A percentile compares a stretch with the other conserved stretches of the same genome.
Evolutionary conservation across 37 sponge, comb jelly and placozoan species (phyloP).

Genomic region (Eunapius fragilis): DNA sequence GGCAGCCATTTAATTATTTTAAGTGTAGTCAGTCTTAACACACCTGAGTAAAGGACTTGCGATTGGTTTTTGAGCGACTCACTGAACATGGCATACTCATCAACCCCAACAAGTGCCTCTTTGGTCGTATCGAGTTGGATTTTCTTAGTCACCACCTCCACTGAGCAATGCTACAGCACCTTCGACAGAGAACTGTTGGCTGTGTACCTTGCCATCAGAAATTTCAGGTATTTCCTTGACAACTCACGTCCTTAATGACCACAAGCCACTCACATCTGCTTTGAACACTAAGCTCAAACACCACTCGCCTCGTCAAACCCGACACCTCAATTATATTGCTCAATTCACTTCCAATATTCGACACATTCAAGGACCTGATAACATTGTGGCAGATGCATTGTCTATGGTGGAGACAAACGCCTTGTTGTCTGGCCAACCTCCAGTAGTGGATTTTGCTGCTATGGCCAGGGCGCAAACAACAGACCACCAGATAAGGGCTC

Average conservation of each 20-base stretch:
- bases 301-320: conserved; percentile 54
- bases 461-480: conserved; percentile 37
- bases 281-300: conserved; percentile 23
- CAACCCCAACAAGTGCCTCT: conserved; percentile 52
- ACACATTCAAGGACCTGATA: conserved; percentile 49
- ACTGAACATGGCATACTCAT: conserved; percentile 39
- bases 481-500: conserved; percentile 31
- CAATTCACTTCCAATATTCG: conserved; percentile 69
- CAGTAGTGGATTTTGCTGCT: conserved; percentile 28
- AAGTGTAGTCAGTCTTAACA: no score
- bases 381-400: conserved; percentile 68
- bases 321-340: conserved; percentile 62
- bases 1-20: no score
- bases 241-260: conserved; percentile 61
- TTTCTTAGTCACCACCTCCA: conserved; percentile 50
- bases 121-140: conserved; percentile 23
- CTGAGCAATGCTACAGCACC: conserved; percentile 69
- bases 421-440: conserved; percentile 17
- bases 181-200: conserved; percentile 70
- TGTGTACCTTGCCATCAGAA: conserved; percentile 53
- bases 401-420: conserved; percentile 62
- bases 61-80: conserved; percentile 33
- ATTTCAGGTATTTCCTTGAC: conserved; percentile 68
- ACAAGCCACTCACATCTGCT: conserved; percentile 63
- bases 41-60: conserved; percentile 40